phyloP scores from a whole-genome alignment of 2,888 invertebrate species.

The Sympetrum striolatum region DNA sequence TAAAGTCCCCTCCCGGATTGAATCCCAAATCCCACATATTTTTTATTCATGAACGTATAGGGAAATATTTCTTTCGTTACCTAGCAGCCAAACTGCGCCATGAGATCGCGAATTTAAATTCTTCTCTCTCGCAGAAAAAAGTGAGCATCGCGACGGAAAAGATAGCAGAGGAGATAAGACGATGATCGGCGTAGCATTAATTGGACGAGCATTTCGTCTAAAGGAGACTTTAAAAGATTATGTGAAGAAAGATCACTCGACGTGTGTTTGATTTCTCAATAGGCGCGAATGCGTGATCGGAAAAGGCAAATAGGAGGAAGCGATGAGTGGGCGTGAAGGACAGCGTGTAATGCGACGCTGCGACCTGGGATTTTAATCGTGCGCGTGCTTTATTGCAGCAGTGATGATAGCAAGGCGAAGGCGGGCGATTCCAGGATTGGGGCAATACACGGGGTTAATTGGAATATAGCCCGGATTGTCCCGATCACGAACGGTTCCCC shows the following conservation, averaged over 20 bases:
- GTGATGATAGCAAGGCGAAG: not conserved
- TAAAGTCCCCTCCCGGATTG: not conserved
- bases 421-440: too few species aligned
- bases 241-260: slow-evolving; percentile 1
- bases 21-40: not conserved
- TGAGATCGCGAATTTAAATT: not conserved
- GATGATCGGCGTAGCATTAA: slow-evolving; percentile 5
- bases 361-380: slow-evolving; percentile 15
- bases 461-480: too few species aligned
- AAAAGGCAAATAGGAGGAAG: not conserved
- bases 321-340: not conserved
- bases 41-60: too few species aligned
- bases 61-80: too few species aligned
- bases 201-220: not conserved
- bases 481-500: too few species aligned
- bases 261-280: slow-evolving; percentile 18
- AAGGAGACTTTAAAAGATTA: not conserved
- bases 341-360: not conserved
- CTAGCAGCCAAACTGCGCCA: not conserved
- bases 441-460: too few species aligned
- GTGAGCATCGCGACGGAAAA: not conserved
- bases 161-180: not conserved
- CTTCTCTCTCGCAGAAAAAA: not conserved
- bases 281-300: slow-evolving; percentile 6
- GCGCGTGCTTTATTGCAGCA: not conserved